Base-by-base conservation (phyloP, 2,113 vertebrate genomes). In the Conger conger region DNA sequence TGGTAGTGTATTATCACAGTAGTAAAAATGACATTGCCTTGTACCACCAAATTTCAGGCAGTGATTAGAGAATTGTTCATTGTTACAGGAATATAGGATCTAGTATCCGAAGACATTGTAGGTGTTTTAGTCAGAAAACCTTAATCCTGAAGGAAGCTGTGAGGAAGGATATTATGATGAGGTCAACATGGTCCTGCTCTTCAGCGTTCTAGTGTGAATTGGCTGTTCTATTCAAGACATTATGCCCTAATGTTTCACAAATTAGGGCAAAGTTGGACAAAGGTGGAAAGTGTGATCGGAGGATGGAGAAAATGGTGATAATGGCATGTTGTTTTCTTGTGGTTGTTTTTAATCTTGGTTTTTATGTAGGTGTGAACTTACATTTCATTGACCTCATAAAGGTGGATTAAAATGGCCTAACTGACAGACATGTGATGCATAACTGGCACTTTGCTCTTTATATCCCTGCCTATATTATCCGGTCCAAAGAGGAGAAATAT, bases 401-500 rank as follows among this genome's bases (percentile, higher is more conserved):
- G n/a, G 27, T 73, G 33, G 4, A 73, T 73, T 11, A 30, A 73
- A 73, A 50, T 13, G 15, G 45, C 45, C 45, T 50, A 13, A 50
- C 45, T 50, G 45, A 50, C 45, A 13, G 45, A 50, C 45, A 13
- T 50, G 11, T 13, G 45, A 50, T 50, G 9, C 45, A 50, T 50
- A 50, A 50, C 45, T 50, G 0, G 45, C 45, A 50, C 45, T 0
- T 30, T 33, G 1, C 2, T 73, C 5, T 73, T n/a, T 33, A 9
- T 73, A n/a, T 33, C 33, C 63, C 13, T 33, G 13, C 76, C 88
- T 45, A 84, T 38, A 77, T 90, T 85, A 88, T 88, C 87, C 89
- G 84, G 42, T 88, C 57, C 54, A 36, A 91, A 99, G 98, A 99
- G 91, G 98, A 99, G 93, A 99, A 98, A 87, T 99, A 99, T 38